Base-by-base conservation (phyloP, 2,888 invertebrate genomes). In the Campoplex nolae region DNA sequence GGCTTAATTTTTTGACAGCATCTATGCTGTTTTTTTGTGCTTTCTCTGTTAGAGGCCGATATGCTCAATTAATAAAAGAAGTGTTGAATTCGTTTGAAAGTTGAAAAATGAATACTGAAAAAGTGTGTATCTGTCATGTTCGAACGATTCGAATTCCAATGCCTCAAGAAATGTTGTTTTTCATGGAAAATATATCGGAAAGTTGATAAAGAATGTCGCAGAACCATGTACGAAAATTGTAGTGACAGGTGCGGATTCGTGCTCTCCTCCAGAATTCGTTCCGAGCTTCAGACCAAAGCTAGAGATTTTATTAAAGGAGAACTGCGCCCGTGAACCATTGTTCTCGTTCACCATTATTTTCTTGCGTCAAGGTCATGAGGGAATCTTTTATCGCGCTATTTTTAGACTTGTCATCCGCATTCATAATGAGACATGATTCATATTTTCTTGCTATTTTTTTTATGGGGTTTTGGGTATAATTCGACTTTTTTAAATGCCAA, bases 221-320 rank as follows among this genome's bases (percentile, higher is more conserved):
- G 28, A 58, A 58, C 13, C 28, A 28, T 58, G 28, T 13, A 58
- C 28, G 28, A 58, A 58, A n/a, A 58, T 58, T 58, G 28, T 28
- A 58, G 67, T 42, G 38, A n/a, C 67, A 67, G 67, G 67, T 67
- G 38, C 13, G 35, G 65, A 38, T 9, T 67, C 9, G 67, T 67
- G 38, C 35, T 67, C 38, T 67, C 38, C 4, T 45, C 7, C n/a
- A 28, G 42, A 11, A 28, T 71, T 23, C 16, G 23, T 45, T 28
- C 16, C 23, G 7, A 32, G 7, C 54, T 38, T 4, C 73, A 2
- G 8, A 35, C 9, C 7, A 32, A 2, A 23, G 35, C 18, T 16
- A 3, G 32, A 35, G 18, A 32, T 73, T 54, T 35, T 32, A 54
- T 54, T 73, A n/a, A 73, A 73, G 54, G 54, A n/a, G 54, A 73